A percentile compares a stretch with the other conserved stretches of the same genome.
phyloP scores from a whole-genome alignment of 1,140 invertebrate species.

The Hestina assimilis region DNA sequence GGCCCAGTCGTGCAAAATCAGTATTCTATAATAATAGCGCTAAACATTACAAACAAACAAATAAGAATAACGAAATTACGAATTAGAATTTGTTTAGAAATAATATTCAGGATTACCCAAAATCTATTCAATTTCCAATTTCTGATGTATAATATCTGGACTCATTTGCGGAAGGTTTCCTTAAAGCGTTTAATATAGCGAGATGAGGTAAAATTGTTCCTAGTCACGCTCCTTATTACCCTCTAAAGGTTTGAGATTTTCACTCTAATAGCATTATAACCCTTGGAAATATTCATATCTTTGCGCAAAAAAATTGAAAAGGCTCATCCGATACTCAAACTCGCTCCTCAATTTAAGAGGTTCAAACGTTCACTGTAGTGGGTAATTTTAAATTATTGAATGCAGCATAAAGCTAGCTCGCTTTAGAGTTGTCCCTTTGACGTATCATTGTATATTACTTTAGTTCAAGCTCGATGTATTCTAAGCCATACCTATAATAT shows the following conservation, averaged over 20 bases:
- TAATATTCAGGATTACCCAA: neutral
- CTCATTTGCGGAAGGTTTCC: conserved; percentile 21
- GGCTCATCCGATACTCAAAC: conserved; percentile 27
- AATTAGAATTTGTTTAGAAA: neutral
- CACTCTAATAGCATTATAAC: conserved; percentile 66
- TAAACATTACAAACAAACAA: neutral
- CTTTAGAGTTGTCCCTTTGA: neutral
- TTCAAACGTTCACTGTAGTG: neutral
- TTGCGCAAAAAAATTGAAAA: conserved; percentile 44
- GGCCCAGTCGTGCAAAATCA: too few relatives aligned
- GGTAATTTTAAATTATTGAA: conserved; percentile 15
- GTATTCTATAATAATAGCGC: too few relatives aligned
- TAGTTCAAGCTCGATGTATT: too few relatives aligned
- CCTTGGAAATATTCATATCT: conserved; percentile 57
- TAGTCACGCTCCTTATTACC: conserved; percentile 68
- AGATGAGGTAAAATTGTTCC: conserved; percentile 54
- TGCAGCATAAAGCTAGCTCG: neutral
- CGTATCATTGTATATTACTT: neutral
- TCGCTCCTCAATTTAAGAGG: conserved; percentile 24
- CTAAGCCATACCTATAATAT: too few relatives aligned
- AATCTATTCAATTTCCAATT: neutral
- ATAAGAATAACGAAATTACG: neutral
- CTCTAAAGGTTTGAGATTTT: conserved; percentile 55
- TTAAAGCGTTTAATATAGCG: conserved; percentile 52
- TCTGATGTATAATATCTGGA: conserved; percentile 11